Conservation (phyloP, 2,888 invertebrate species). For the Hecatera dysodea region DNA sequence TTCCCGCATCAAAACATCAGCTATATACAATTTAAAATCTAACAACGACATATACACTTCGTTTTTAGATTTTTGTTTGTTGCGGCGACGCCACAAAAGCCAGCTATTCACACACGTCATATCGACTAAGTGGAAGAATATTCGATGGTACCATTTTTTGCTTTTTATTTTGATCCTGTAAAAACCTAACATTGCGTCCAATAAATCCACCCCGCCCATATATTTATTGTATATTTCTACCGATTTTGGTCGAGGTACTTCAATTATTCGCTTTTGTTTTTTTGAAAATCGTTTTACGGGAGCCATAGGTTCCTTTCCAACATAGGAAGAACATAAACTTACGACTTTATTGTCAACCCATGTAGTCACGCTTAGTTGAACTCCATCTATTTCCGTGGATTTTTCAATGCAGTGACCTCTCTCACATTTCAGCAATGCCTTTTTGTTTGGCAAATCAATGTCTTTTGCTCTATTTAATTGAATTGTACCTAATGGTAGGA, state of each 20-base stretch:
- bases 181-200: neutral
- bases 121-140: neutral
- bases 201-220: neutral
- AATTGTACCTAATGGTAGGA: constrained; percentile 17
- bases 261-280: neutral
- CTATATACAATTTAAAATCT: constrained; percentile 7
- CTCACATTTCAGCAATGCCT: constrained; percentile 1
- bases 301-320: neutral
- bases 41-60: constrained; percentile 5
- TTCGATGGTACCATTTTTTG: neutral
- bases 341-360: constrained; percentile 9
- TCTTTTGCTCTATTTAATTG: neutral
- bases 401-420: constrained; percentile 15
- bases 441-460: constrained; percentile 13
- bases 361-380: constrained; percentile 5
- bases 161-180: neutral
- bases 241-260: neutral
- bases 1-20: constrained; percentile 9
- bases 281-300: neutral
- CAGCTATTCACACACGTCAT: neutral
- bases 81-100: neutral
- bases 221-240: neutral
- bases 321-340: constrained; percentile 1
- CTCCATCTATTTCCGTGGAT: constrained; percentile 1
- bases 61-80: constrained; percentile 6